Percentiles rank a stretch among this genome's conserved stretches.
Conservation (phyloP, 2,888 invertebrate species). For the Thereva unica region DNA sequence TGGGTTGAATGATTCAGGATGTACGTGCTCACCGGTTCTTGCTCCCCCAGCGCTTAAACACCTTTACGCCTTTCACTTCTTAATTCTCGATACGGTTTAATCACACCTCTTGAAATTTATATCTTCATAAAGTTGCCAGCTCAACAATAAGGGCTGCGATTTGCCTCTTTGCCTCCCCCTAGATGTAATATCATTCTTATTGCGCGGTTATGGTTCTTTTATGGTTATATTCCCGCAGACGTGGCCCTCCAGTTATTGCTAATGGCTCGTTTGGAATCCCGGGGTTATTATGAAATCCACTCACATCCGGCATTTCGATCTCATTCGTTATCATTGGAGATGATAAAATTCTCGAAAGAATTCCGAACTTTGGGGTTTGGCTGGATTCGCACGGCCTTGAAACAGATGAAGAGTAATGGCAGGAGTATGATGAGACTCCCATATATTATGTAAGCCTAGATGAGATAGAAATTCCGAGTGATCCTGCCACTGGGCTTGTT, state of each 20-base stretch:
- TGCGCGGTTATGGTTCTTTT: slow-evolving; percentile 33
- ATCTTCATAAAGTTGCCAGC: slow-evolving; percentile 31
- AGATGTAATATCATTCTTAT: slow-evolving; percentile 34
- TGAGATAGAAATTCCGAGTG: no score
- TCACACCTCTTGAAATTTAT: slow-evolving; percentile 29
- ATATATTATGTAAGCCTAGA: neutral
- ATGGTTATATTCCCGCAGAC: slow-evolving; percentile 29
- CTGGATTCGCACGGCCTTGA: slow-evolving; percentile 9
- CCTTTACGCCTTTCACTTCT: slow-evolving; percentile 22
- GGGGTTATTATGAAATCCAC: slow-evolving; percentile 30
- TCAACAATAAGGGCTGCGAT: slow-evolving; percentile 29
- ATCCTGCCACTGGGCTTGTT: no score
- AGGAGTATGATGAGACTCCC: slow-evolving; percentile 15
- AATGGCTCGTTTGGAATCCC: slow-evolving; percentile 29
- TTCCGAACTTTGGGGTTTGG: neutral
- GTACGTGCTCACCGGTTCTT: no score
- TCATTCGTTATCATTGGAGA: slow-evolving; percentile 32
- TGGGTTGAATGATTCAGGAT: no score
- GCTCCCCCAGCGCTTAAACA: slow-evolving; percentile 11
- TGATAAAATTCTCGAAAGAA: slow-evolving; percentile 28
- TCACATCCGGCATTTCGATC: slow-evolving; percentile 31
- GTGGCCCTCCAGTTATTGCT: slow-evolving; percentile 30
- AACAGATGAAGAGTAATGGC: slow-evolving; percentile 23
- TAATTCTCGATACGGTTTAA: slow-evolving; percentile 31
- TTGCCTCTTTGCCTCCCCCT: slow-evolving; percentile 30